Evolutionary conservation across 2,888 invertebrate genomes (phyloP), one percentile per base, ranked within the genome.

Genomic region (Aphidius colemani): DNA sequence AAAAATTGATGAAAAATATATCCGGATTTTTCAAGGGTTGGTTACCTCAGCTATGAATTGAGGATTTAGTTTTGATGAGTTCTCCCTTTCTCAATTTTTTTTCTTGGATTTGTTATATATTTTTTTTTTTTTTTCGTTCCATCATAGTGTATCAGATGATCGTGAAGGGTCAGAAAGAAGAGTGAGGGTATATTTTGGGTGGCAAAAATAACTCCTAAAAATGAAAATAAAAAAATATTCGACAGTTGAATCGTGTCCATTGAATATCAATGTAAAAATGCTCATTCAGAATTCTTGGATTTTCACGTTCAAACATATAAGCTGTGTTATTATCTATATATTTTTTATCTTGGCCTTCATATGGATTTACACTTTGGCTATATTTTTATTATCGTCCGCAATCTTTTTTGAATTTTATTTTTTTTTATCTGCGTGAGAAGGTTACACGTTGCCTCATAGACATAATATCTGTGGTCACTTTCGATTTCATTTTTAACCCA

Each of bases 1-100:
- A 46, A 61, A 51, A 60, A 65, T 65, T 59, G 59, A 68, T 64
- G 74, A 75, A 74, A 77, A 75, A 78, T 75, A 78, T 77, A 74
- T 76, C 69, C 71, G 72, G 77, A 76, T 78, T 76, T 77, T 78
- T 73, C 73, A 74, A 74, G 72, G 75, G 77, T 76, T 67, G 46
- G 45, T 13, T 18, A 62, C 60, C 56, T 51, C 48, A 53, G 57
- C 60, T 51, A 56, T 64, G 73, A 74, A 76, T 74, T 72, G 75
- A 69, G 78, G 78, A 78, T 77, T 78, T 77, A 72, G 71, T 77
- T 78, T 76, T 77, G 78, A 78, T 78, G 78, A 78, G 77, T 78
- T 78, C 74, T 72, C 72, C 0, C 5, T 30, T 30, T 30, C 5
- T 30, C 5, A 0, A 5, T 30, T 30, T 30, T 30, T 30, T 30